These are phyloP conservation scores for Pao palembangensis DNA, from an alignment of 2,113 vertebrate genomes.

Conservation along the genomic window DNA sequence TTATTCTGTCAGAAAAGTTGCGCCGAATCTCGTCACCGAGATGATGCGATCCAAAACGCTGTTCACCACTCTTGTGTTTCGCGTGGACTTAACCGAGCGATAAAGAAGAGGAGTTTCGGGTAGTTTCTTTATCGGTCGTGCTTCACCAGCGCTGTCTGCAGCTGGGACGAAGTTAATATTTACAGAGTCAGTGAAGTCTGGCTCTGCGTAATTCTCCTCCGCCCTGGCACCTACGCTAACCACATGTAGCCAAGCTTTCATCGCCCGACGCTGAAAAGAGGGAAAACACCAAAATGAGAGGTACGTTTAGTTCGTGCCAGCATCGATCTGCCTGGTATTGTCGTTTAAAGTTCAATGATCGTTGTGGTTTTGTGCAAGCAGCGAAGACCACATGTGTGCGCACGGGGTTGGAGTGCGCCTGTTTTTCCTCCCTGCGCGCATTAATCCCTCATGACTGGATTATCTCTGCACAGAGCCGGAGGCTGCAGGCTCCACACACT, in stretches of 20 bases:
- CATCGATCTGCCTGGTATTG: neutral
- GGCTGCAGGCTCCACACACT: constrained; percentile 14
- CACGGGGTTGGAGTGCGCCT: constrained; percentile 28
- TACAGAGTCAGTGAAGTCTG: constrained; percentile 17
- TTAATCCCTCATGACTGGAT: constrained; percentile 66
- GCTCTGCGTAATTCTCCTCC: constrained; percentile 13
- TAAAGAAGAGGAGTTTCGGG: constrained; percentile 37
- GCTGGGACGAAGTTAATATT: constrained; percentile 46
- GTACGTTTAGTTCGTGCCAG: constrained; percentile 48
- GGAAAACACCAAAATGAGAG: constrained; percentile 70
- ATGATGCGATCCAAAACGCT: constrained; percentile 48
- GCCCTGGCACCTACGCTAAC: constrained; percentile 23
- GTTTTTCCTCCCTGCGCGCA: constrained; percentile 52
- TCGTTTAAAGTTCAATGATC: neutral
- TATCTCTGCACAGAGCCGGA: constrained; percentile 37
- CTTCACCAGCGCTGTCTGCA: constrained; percentile 23
- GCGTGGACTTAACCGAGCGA: constrained; percentile 55
- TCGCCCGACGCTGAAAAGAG: constrained; percentile 4
- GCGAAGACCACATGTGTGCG: constrained; percentile 48
- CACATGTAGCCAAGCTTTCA: constrained; percentile 61
- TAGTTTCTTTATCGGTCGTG: constrained; percentile 9
- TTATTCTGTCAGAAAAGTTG: constrained; percentile 52
- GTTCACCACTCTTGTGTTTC: constrained; percentile 40
- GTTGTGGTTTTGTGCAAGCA: neutral
- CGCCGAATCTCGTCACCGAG: constrained; percentile 18